phyloP scores from a whole-genome alignment of 2,113 vertebrate species.

The Danio rerio region DNA sequence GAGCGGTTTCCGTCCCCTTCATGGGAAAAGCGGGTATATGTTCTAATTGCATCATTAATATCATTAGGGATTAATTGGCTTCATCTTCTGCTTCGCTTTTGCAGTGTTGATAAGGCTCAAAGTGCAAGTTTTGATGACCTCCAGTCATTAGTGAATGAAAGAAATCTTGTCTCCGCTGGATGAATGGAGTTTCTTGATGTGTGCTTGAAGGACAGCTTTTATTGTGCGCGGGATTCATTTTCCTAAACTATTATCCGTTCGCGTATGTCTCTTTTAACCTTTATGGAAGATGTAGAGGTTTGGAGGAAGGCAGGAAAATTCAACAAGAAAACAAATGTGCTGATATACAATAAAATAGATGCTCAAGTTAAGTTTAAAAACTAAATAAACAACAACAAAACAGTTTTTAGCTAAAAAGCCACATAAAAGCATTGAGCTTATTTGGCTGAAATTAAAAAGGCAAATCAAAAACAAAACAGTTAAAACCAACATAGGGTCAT shows the following conservation, averaged over 20 bases:
- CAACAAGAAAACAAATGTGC: too few species aligned
- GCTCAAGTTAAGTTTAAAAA: too few species aligned
- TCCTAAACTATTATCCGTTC: constrained; percentile 5
- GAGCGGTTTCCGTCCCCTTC: constrained; percentile 67
- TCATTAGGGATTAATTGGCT: constrained; percentile 69
- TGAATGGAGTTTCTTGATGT: constrained; percentile 23
- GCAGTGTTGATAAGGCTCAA: constrained; percentile 43
- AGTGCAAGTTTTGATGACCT: constrained; percentile 44
- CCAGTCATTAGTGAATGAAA: constrained; percentile 12
- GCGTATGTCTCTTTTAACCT: background rate
- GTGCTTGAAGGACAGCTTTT: constrained; percentile 10
- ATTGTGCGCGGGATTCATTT: constrained; percentile 5
- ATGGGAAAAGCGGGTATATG: constrained; percentile 61
- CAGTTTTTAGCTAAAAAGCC: too few species aligned
- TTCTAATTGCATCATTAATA: constrained; percentile 74
- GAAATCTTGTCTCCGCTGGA: background rate
- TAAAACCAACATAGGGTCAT: too few species aligned
- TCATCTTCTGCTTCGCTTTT: constrained; percentile 60
- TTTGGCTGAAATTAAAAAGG: too few species aligned
- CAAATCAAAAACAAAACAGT: too few species aligned
- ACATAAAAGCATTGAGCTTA: too few species aligned
- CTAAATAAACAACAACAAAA: too few species aligned
- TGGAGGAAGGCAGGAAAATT: background rate
- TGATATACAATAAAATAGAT: too few species aligned
- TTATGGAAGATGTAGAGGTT: background rate